Evolutionary conservation across 2,797 vertebrate species (phyloP).

Genomic region (Pelobates cultripes): DNA sequence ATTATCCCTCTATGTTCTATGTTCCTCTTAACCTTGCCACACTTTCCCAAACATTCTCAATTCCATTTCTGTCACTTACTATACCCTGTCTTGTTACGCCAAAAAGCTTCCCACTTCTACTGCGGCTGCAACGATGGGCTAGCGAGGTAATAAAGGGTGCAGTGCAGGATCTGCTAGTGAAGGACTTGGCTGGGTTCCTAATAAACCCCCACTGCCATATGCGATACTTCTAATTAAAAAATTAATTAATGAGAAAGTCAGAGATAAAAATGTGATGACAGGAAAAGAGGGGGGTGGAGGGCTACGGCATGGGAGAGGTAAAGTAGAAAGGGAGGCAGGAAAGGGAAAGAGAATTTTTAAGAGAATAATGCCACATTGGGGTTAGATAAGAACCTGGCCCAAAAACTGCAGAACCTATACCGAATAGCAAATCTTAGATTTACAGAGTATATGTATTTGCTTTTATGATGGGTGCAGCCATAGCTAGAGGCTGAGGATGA

Average conservation of each 20-base stretch:
- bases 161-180: constrained; percentile 7
- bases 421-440: no score
- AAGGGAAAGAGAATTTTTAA: background rate
- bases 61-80: background rate
- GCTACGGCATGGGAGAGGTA: background rate
- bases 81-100: background rate
- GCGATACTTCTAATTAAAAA: constrained; percentile 56
- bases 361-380: background rate
- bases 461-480: no score
- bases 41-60: background rate
- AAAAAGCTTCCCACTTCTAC: background rate
- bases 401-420: no score
- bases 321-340: background rate
- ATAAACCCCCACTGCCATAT: constrained; percentile 55
- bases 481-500: no score
- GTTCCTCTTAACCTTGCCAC: background rate
- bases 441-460: no score
- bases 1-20: background rate
- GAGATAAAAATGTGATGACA: constrained; percentile 52
- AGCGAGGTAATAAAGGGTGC: constrained; percentile 14
- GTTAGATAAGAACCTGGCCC: no score
- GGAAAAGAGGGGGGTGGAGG: constrained; percentile 37
- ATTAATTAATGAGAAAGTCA: constrained; percentile 54
- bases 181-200: constrained; percentile 45
- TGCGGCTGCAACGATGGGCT: background rate